Conservation (phyloP, 2,888 invertebrate genomes). For the Apodemia zela region DNA sequence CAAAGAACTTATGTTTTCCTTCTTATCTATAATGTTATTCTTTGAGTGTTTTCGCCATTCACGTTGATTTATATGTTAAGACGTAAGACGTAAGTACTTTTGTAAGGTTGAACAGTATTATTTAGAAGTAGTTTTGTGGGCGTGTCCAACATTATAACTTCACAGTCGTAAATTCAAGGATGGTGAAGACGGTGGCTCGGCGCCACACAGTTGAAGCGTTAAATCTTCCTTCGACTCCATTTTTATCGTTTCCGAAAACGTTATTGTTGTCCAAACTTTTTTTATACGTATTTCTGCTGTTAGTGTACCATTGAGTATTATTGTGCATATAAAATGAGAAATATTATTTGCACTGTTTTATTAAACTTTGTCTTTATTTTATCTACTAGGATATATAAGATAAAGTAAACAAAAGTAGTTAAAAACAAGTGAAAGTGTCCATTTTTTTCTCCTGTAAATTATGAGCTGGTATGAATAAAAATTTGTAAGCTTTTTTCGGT, state of each 20-base stretch:
- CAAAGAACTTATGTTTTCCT: slow-evolving; percentile 21
- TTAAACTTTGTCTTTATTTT: background rate
- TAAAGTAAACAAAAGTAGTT: too few species aligned
- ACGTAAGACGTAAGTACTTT: slow-evolving; percentile 33
- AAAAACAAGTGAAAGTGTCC: too few species aligned
- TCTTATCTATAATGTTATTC: slow-evolving; percentile 23
- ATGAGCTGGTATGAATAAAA: too few species aligned
- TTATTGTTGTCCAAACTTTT: slow-evolving; percentile 33
- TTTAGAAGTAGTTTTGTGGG: slow-evolving; percentile 41
- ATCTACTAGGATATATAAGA: too few species aligned
- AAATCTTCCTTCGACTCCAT: slow-evolving; percentile 44
- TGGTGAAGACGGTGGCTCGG: slow-evolving; percentile 42
- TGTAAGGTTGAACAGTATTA: slow-evolving; percentile 37
- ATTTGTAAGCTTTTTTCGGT: too few species aligned
- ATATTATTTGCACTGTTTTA: background rate
- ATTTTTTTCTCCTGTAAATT: too few species aligned
- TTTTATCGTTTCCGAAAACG: slow-evolving; percentile 50
- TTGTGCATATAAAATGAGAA: background rate
- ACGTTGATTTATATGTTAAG: slow-evolving; percentile 31
- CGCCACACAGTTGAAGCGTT: slow-evolving; percentile 41
- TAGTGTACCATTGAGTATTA: background rate
- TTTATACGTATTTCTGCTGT: background rate
- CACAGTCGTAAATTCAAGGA: slow-evolving; percentile 47
- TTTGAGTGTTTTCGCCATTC: slow-evolving; percentile 28
- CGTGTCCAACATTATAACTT: slow-evolving; percentile 43